Evolutionary conservation across 2,888 invertebrate genomes (phyloP), one percentile per base, ranked within the genome.

Genomic region (Resseliella maxima): DNA sequence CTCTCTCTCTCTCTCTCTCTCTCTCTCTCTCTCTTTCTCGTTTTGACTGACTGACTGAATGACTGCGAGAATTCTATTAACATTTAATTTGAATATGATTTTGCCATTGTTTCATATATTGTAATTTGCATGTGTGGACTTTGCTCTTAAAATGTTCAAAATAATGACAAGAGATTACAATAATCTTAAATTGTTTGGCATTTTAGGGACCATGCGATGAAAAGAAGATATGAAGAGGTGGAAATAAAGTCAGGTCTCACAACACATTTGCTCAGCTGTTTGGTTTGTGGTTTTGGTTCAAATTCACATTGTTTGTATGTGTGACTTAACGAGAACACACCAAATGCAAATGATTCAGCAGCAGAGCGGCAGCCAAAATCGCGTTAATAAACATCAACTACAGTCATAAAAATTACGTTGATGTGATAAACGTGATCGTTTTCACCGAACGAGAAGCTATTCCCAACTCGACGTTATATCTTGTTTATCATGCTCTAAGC

Each of bases 21-120:
- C n/a, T n/a, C n/a, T n/a, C n/a, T n/a, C n/a, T n/a, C n/a, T n/a
- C n/a, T n/a, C n/a, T n/a, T n/a, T n/a, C n/a, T n/a, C n/a, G n/a
- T n/a, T n/a, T n/a, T n/a, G n/a, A n/a, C n/a, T n/a, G n/a, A n/a
- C n/a, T n/a, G n/a, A n/a, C n/a, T 72, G 72, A 72, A 15, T 72
- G 31, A 72, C 72, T 72, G 72, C 72, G 31, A n/a, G n/a, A 72
- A 72, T 72, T 72, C 72, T 72, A 72, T 72, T 72, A 72, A 72
- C 72, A 72, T 72, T 72, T 72, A 72, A 72, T 72, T 72, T 72
- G 72, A 72, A 72, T 72, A 72, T 72, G 72, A 72, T 72, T 72
- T 72, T 72, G 72, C 72, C 31, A 72, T 72, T 72, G 72, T 72
- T 72, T 72, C 2, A 72, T 15, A 72, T 35, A 72, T 31, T 27